Evolutionary conservation across 2,888 invertebrate genomes (phyloP), one percentile per base, ranked within the genome.

Genomic region (Pandemis cinnamomeana): DNA sequence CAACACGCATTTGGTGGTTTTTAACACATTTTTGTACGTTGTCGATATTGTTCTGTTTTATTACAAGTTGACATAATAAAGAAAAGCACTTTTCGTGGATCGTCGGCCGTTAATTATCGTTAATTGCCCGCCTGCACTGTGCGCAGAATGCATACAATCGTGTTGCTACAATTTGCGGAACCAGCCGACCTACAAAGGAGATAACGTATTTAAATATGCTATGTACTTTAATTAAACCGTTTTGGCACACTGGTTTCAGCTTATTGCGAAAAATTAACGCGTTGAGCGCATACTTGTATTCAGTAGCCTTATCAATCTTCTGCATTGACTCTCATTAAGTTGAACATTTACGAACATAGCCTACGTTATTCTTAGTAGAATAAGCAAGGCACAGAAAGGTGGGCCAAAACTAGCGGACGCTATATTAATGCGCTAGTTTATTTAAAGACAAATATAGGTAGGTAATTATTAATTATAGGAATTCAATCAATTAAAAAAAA

Each of bases 101-200:
- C 67, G 41, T n/a, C 10, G 41, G 15, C 20, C 11, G 67, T 67
- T 64, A 64, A 55, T 67, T 72, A 67, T 64, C 55, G 48, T 66
- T 74, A 74, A 74, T 74, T 74, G 61, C 41, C 48, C 46, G 74
- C 70, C 48, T 58, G 74, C 70, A 53, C 64, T 68, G 44, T 69
- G 61, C 48, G 46, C 74, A 70, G 67, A 74, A 70, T 61, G 74
- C 70, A 70, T 60, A 66, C 70, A 55, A 74, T 74, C 66, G 70
- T 67, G 46, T 53, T 48, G 66, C 60, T 27, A 66, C 58, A 70
- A 74, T 70, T 74, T 67, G 69, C 61, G 69, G 62, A 55, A 55
- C 27, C 62, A 58, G 41, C 67, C 41, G 20, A 48, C 67, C 62
- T 42, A 53, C 61, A 72, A 67, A 72, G 10, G 60, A 67, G 53